phyloP scores from a whole-genome alignment of 1,140 invertebrate genomes.

The Phortica variegata region DNA sequence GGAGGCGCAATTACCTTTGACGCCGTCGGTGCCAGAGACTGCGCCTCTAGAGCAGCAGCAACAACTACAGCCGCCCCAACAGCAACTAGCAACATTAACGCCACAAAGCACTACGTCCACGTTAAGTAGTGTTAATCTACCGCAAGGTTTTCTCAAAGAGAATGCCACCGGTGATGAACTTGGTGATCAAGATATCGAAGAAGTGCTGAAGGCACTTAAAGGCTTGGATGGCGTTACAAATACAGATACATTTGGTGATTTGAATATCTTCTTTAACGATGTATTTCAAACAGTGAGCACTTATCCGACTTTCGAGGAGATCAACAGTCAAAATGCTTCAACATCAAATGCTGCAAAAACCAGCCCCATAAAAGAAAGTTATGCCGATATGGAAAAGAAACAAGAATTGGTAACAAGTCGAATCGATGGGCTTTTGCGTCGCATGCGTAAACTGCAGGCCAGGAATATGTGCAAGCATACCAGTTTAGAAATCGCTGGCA shows the following conservation, averaged over 20 bases:
- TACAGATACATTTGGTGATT: constrained; percentile 44
- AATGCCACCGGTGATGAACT: constrained; percentile 30
- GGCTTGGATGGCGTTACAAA: constrained; percentile 41
- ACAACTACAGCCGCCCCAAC: constrained; percentile 5
- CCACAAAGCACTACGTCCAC: constrained; percentile 31
- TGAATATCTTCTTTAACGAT: constrained; percentile 48
- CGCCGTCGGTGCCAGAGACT: too few relatives aligned
- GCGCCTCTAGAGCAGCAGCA: constrained; percentile 1
- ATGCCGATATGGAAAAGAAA: constrained; percentile 44
- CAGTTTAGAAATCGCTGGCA: constrained; percentile 71
- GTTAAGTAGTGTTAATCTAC: too few relatives aligned
- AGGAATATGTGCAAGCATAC: constrained; percentile 71
- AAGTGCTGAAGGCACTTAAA: constrained; percentile 52
- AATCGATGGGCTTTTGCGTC: constrained; percentile 69
- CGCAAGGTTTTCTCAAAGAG: constrained; percentile 41
- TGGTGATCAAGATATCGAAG: constrained; percentile 52
- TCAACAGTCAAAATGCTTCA: constrained; percentile 1
- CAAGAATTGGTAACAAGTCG: constrained; percentile 69
- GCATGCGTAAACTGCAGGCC: constrained; percentile 74
- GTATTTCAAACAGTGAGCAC: too few relatives aligned
- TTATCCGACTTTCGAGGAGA: too few relatives aligned
- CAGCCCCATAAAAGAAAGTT: constrained; percentile 25
- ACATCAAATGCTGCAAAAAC: constrained; percentile 3
- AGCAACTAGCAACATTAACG: constrained; percentile 19
- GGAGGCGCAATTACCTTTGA: constrained; percentile 7